Evolutionary conservation across 2,888 invertebrate species (phyloP).

Genomic region (Steinernema carpocapsae): DNA sequence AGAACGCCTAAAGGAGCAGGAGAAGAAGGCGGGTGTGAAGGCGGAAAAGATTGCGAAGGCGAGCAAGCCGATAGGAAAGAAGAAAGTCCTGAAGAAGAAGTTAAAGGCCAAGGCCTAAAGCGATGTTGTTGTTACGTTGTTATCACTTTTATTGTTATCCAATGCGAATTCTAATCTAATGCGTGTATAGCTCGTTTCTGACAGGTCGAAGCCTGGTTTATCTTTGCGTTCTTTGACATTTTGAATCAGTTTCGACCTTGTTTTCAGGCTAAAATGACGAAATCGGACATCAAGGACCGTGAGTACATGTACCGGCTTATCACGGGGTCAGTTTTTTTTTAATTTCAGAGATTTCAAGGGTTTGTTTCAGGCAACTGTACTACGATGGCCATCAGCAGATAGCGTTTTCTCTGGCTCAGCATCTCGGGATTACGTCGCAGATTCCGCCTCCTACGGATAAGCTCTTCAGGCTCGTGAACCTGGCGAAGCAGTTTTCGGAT

Average conservation of each 20-base stretch:
- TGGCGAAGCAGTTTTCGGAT: constrained; percentile 66
- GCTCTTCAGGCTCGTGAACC: constrained; percentile 78
- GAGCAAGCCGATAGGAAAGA: no score
- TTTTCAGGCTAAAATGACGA: constrained; percentile 47
- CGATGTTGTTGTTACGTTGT: constrained; percentile 27
- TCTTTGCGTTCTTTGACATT: not conserved
- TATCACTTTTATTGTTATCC: constrained; percentile 8
- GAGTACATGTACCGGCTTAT: constrained; percentile 88
- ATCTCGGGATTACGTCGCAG: constrained; percentile 73
- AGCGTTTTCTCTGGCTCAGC: constrained; percentile 80
- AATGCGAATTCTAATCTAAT: not conserved
- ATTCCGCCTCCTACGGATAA: constrained; percentile 95
- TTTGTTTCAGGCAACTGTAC: constrained; percentile 84
- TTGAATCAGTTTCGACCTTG: not conserved
- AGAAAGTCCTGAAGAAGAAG: not conserved
- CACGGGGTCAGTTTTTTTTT: constrained; percentile 80
- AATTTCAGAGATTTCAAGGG: constrained; percentile 15
- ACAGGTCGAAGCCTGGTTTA: not conserved
- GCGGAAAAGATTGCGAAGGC: not conserved
- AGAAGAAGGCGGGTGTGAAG: not conserved
- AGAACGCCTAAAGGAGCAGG: not conserved
- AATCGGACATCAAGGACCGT: constrained; percentile 80
- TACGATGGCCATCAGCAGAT: constrained; percentile 96
- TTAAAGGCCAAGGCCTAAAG: not conserved
- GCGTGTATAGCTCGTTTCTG: not conserved